phyloP scores from a whole-genome alignment of 2,113 vertebrate genomes.

The Bothrops jararaca region DNA sequence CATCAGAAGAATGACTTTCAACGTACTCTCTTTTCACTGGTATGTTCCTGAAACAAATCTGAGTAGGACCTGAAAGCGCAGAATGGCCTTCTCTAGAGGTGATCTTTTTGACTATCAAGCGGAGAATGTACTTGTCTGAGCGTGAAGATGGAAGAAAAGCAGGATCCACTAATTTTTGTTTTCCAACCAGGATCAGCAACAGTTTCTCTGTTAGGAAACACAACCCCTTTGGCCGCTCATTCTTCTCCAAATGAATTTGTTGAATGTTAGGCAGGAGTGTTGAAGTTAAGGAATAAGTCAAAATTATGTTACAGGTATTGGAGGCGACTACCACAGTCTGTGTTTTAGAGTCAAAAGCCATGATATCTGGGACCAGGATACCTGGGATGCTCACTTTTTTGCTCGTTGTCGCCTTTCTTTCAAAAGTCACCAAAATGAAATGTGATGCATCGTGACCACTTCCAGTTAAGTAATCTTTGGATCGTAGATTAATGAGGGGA shows the following conservation, averaged over 20 bases:
- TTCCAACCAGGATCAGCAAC: slow-evolving; percentile 87
- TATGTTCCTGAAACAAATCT: slow-evolving; percentile 54
- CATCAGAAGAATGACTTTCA: slow-evolving; percentile 66
- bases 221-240: slow-evolving; percentile 89
- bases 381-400: slow-evolving; percentile 89
- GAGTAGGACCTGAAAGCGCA: slow-evolving; percentile 24
- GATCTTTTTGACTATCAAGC: slow-evolving; percentile 78
- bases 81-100: slow-evolving; percentile 63
- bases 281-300: slow-evolving; percentile 83
- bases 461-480: slow-evolving; percentile 80
- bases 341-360: slow-evolving; percentile 80
- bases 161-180: slow-evolving; percentile 81
- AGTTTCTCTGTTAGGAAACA: slow-evolving; percentile 86
- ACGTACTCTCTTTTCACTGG: slow-evolving; percentile 65
- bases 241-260: slow-evolving; percentile 85
- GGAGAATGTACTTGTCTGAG: slow-evolving; percentile 85
- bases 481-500: slow-evolving; percentile 80
- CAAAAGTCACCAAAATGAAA: slow-evolving; percentile 87
- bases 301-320: slow-evolving; percentile 83
- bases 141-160: slow-evolving; percentile 89
- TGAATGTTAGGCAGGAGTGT: slow-evolving; percentile 84
- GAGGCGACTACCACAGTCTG: slow-evolving; percentile 87
- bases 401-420: slow-evolving; percentile 81
- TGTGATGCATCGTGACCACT: slow-evolving; percentile 90
- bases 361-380: slow-evolving; percentile 91